A percentile compares a stretch with the other conserved stretches of the same genome.
phyloP scores from a whole-genome alignment of 1,140 invertebrate species.

The Vanessa tameamea region DNA sequence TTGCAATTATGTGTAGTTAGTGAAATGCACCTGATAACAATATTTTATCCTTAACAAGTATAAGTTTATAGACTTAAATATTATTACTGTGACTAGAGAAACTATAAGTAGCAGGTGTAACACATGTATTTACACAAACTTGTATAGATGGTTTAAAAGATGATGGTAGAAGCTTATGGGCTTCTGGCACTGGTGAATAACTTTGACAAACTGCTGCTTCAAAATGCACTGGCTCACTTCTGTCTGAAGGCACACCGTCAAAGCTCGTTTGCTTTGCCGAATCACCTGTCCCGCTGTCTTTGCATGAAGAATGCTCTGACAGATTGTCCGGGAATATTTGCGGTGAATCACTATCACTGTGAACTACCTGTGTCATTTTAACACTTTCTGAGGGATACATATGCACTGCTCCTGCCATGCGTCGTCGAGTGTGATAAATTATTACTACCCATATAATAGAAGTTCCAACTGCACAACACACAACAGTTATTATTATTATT shows the following conservation, averaged over 20 bases:
- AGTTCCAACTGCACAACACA: conserved; percentile 93
- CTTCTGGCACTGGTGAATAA: conserved; percentile 76
- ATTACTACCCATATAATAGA: conserved; percentile 95
- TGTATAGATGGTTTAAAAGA: conserved; percentile 78
- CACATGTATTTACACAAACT: conserved; percentile 78
- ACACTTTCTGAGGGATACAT: conserved; percentile 73
- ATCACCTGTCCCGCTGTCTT: conserved; percentile 86
- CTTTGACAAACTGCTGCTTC: conserved; percentile 67
- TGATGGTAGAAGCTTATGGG: conserved; percentile 76
- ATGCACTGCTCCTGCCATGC: conserved; percentile 76
- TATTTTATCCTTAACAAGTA: conserved; percentile 45
- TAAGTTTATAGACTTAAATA: conserved; percentile 57
- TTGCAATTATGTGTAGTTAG: conserved; percentile 46
- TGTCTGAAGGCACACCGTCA: conserved; percentile 73
- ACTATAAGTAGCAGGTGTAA: conserved; percentile 78
- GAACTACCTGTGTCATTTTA: conserved; percentile 76
- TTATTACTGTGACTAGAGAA: conserved; percentile 80
- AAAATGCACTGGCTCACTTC: conserved; percentile 76
- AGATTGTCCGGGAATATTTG: conserved; percentile 77
- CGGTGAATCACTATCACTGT: conserved; percentile 76
- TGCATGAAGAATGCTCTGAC: conserved; percentile 82
- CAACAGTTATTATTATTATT: conserved; percentile 93
- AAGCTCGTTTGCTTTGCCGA: conserved; percentile 84
- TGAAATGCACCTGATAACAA: conserved; percentile 62
- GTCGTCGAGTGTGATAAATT: conserved; percentile 91